Evolutionary conservation across 1,140 invertebrate species (phyloP).

Genomic region (Ceratitis capitata): DNA sequence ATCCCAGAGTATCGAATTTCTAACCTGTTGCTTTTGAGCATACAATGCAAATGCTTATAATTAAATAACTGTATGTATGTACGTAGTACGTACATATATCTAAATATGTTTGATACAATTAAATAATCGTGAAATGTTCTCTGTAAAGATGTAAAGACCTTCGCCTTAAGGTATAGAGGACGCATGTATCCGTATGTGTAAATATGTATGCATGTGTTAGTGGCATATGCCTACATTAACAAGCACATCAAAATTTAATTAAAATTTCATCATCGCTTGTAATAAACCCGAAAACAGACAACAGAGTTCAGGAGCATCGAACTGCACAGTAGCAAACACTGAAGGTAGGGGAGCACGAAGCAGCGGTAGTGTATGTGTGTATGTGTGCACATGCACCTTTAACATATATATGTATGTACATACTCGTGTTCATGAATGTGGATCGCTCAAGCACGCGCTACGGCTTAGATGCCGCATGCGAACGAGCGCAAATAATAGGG

Average conservation of each 20-base stretch:
- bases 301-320: not conserved
- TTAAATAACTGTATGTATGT: no score
- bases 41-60: no score
- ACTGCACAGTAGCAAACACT: not conserved
- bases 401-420: not conserved
- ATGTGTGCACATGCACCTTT: not conserved
- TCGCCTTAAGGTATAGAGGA: not conserved
- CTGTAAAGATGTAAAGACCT: not conserved
- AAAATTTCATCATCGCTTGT: conserved; percentile 43
- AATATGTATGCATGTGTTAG: not conserved
- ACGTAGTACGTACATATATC: not conserved
- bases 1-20: no score
- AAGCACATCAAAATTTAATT: conserved; percentile 46
- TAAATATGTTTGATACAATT: not conserved
- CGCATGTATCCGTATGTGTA: not conserved
- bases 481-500: not conserved
- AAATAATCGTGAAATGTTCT: not conserved
- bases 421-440: not conserved
- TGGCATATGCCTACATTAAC: conserved; percentile 43
- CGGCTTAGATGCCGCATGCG: not conserved
- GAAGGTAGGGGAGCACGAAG: not conserved
- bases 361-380: no score
- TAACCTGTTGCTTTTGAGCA: no score
- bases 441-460: not conserved
- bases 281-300: not conserved